Base-by-base conservation (phyloP, 2,797 vertebrate species). In the Gouania willdenowi region DNA sequence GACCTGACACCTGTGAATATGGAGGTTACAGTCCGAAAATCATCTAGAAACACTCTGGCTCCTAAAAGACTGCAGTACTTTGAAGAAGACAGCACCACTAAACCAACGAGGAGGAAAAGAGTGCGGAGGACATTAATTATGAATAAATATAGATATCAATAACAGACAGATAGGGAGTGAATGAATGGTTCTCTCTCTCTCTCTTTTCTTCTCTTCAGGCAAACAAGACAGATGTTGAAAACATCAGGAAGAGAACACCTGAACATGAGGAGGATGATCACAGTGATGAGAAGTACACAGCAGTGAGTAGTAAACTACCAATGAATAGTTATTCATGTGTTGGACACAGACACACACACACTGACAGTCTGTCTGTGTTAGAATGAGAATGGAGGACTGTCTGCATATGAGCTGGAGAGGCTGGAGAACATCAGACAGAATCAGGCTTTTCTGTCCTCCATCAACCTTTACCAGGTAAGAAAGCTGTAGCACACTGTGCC, bases 401-500 rank as follows among this genome's bases (percentile, higher is more conserved):
- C 93, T 5, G 71, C 75, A 0, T 97, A 95, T 0, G 93, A 97
- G 51, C 83, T 86, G 55, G 88, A 94, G 52, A 89, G 94, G 3
- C 77, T 95, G 13, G 92, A 91, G 75, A 97, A 93, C 75, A 94
- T 97, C 37, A 84, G 81, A 42, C 87, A 91, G 71, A 96, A 95
- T 71, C 85, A 91, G 5, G 87, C 78, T 0, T 97, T 97, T 65
- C 88, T 97, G 24, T 90, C 87, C 4, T 86, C 91, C n/a, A 84
- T 97, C n/a, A 82, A 91, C 14, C 50, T 96, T 10, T 54, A 85
- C 1, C 57, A 93, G 91, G 94, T 94, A 26, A 21, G 22, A n/a
- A n/a, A n/a, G n/a, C n/a, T n/a, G n/a, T n/a, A n/a, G n/a, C n/a
- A n/a, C n/a, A n/a, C n/a, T n/a, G n/a, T n/a, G n/a, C n/a, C n/a